Conservation (phyloP, 2,888 invertebrate genomes). For the Drosophila macrospina region DNA sequence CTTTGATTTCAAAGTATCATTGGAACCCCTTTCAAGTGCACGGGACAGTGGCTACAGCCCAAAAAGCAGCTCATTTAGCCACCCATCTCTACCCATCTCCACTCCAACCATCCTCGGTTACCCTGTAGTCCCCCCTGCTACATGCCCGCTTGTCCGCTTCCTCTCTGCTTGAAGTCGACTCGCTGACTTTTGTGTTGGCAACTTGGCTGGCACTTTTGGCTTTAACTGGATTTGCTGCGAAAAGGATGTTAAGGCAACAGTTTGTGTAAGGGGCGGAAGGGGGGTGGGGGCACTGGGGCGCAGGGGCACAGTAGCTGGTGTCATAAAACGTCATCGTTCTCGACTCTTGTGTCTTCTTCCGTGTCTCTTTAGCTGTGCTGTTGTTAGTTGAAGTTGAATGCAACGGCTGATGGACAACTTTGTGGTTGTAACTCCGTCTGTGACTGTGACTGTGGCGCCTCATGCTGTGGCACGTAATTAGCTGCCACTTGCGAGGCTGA, state of each 20-base stretch:
- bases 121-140: not conserved
- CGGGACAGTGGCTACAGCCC: conserved; percentile 35
- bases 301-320: conserved; percentile 25
- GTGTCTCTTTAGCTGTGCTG: not conserved
- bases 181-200: conserved; percentile 38
- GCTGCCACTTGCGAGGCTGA: conserved; percentile 56
- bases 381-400: conserved; percentile 18
- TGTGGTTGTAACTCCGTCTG: conserved; percentile 25
- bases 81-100: not conserved
- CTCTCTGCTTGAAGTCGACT: conserved; percentile 5
- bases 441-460: conserved; percentile 13
- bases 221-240: conserved; percentile 52
- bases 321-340: conserved; percentile 53
- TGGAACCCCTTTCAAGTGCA: conserved; percentile 70
- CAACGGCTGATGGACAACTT: conserved; percentile 36
- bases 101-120: too few species aligned
- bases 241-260: not conserved
- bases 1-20: conserved; percentile 82
- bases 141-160: not conserved
- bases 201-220: conserved; percentile 43
- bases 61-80: conserved; percentile 16
- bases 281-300: not conserved
- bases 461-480: conserved; percentile 51
- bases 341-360: not conserved
- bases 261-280: not conserved